Base-by-base conservation (phyloP, 1,140 invertebrate genomes). In the Bombus impatiens region DNA sequence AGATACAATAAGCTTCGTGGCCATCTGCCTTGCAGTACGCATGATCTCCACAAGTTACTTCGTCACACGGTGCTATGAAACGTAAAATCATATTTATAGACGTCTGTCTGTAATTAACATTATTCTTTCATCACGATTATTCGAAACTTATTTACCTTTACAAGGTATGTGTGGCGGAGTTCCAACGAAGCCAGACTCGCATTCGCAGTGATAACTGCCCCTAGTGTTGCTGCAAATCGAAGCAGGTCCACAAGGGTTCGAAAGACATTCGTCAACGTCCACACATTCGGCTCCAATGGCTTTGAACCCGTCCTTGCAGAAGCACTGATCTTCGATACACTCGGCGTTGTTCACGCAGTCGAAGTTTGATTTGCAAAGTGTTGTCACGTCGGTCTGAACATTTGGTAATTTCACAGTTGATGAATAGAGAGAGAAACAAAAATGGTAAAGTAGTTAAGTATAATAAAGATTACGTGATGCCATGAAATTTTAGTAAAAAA, bases 321-420 rank as follows among this genome's bases (percentile, higher is more conserved):
- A 98, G 94, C 99, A 99, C 92, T 98, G 98, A 78, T 96, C 97
- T 91, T 98, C 97, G 62, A 98, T 96, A 92, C 98, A 99, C 94
- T 98, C 97, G 0, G 98, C 98, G 94, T 99, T 98, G 93, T 98
- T 98, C 32, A 98, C 98, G 93, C 98, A 99, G 92, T 99, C 98
- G 91, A 98, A 98, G 91, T 98, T 98, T 9, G 97, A 97, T 95
- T 97, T 97, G 91, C 98, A 99, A n/a, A 97, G 94, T 15, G 97
- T 97, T 78, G 97, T 97, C 8, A 98, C 98, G 89, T 98, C 98
- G 67, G 98, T 96, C 97, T 97, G 90, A 0, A 77, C 10, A 40
- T 57, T 57, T 77, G 40, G 1, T 9, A 35, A 68, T 68, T 35
- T 10, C 32, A 22, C 8, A 35, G 9, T 2, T 18, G 15, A 22